Evolutionary conservation across 2,888 invertebrate genomes (phyloP), one percentile per base, ranked within the genome.

Genomic region (Spilarctia lutea): DNA sequence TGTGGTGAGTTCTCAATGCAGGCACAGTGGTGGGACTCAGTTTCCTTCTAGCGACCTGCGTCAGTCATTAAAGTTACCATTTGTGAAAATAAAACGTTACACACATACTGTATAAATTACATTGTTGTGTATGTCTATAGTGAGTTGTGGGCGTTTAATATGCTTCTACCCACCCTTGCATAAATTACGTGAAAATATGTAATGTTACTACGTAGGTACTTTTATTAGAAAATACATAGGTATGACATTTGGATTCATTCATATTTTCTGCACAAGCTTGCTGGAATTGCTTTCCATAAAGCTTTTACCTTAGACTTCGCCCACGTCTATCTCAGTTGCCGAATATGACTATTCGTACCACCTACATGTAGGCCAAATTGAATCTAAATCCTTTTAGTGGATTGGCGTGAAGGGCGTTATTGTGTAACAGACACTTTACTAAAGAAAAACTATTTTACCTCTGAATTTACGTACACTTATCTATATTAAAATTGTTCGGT

Each of bases 341-440:
- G 60, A n/a, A 60, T 60, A 27, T 11, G 27, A 27, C 27, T 27
- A 60, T 27, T 27, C 27, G 27, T 60, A 27, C 60, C 27, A 27
- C 60, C 60, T 60, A 27, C 60, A 4, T 60, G 60, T 60, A n/a
- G 2, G 16, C 60, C 3, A 60, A 60, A 60, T 60, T 60, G n/a
- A 60, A 60, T 60, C 60, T 16, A 60, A 60, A 60, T 60, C 60
- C 60, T 60, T 60, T 60, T 60, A 60, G 27, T 27, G 60, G 60
- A 60, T 60, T 27, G 60, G 27, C 27, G 60, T 16, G 60, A 60
- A 60, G 13, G 60, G 16, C 60, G 27, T 60, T 16, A 27, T 60
- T 60, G 27, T 60, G 27, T 60, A 27, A 27, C 60, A 27, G 3
- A 60, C 60, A 60, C 60, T 60, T 60, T 60, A 27, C 60, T 27